These are phyloP conservation scores for Australoheros scitulus DNA, from an alignment of 2,113 vertebrate species.

Conservation along the genomic window DNA sequence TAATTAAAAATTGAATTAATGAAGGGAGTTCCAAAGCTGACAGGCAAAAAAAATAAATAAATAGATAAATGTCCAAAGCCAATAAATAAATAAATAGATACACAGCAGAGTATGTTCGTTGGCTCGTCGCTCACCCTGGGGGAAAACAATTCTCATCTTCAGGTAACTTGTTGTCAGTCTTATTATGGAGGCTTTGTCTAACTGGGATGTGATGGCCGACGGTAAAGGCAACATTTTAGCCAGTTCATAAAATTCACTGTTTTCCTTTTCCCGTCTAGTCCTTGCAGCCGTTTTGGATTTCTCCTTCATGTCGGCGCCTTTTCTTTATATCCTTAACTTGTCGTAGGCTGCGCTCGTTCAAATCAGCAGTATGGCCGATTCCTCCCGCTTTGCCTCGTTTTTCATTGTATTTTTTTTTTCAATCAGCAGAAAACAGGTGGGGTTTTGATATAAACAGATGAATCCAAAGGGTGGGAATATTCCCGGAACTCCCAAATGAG, in stretches of 20 bases:
- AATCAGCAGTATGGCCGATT: conserved; percentile 21
- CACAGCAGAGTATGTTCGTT: neutral
- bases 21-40: neutral
- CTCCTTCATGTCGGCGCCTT: conserved; percentile 83
- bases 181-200: conserved; percentile 98
- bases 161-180: conserved; percentile 96
- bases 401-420: conserved; percentile 48
- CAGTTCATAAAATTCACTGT: conserved; percentile 95
- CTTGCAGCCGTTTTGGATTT: conserved; percentile 96
- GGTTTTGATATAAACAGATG: neutral
- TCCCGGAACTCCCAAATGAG: conserved; percentile 35
- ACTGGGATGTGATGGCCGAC: conserved; percentile 92
- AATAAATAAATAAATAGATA: neutral
- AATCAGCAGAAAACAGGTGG: neutral
- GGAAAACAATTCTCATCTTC: conserved; percentile 88
- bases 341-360: conserved; percentile 34
- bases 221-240: conserved; percentile 95
- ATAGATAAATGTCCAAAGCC: neutral
- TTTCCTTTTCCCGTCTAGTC: conserved; percentile 94
- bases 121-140: conserved; percentile 70
- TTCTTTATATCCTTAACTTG: conserved; percentile 18
- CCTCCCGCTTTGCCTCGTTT: conserved; percentile 31
- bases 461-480: conserved; percentile 46
- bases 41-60: neutral
- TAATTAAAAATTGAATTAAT: neutral